Conservation (phyloP, 1,140 invertebrate genomes). For the Drosophila guanche region DNA sequence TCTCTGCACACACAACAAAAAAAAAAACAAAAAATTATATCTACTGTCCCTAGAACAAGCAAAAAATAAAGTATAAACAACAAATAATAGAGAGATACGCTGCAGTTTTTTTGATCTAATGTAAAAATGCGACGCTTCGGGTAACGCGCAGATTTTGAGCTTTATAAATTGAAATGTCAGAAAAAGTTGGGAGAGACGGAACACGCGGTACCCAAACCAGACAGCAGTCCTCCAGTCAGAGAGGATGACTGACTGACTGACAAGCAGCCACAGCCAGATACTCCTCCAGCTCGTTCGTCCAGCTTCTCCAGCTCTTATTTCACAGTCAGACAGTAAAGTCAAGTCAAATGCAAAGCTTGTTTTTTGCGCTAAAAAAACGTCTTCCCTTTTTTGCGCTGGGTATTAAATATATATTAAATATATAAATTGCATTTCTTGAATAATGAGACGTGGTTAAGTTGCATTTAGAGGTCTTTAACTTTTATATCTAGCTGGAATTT, state of each 20-base stretch:
- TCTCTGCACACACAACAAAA: slow-evolving; percentile 40
- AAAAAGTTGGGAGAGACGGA: slow-evolving; percentile 68
- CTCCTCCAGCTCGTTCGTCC: neutral
- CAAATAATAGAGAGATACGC: slow-evolving; percentile 13
- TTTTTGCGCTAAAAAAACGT: slow-evolving; percentile 20
- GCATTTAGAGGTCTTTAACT: neutral
- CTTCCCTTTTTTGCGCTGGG: slow-evolving; percentile 13
- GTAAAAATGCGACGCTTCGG: slow-evolving; percentile 66
- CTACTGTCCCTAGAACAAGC: slow-evolving; percentile 9
- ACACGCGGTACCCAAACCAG: slow-evolving; percentile 20
- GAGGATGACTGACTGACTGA: slow-evolving; percentile 29
- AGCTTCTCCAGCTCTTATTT: slow-evolving; percentile 8
- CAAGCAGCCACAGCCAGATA: slow-evolving; percentile 49
- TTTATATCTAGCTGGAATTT: slow-evolving; percentile 4
- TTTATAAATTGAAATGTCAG: slow-evolving; percentile 82
- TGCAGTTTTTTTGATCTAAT: slow-evolving; percentile 61
- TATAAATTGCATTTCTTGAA: slow-evolving; percentile 48
- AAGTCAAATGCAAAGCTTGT: slow-evolving; percentile 56
- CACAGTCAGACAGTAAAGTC: slow-evolving; percentile 18
- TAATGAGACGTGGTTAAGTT: slow-evolving; percentile 49
- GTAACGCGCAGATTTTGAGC: slow-evolving; percentile 78
- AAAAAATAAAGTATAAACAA: slow-evolving; percentile 8
- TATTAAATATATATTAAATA: slow-evolving; percentile 33
- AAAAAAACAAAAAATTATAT: slow-evolving; percentile 2
- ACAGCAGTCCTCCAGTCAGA: slow-evolving; percentile 12